These are phyloP conservation scores for Dreissena polymorpha DNA, from an alignment of 1,140 invertebrate species.

Conservation along the genomic window DNA sequence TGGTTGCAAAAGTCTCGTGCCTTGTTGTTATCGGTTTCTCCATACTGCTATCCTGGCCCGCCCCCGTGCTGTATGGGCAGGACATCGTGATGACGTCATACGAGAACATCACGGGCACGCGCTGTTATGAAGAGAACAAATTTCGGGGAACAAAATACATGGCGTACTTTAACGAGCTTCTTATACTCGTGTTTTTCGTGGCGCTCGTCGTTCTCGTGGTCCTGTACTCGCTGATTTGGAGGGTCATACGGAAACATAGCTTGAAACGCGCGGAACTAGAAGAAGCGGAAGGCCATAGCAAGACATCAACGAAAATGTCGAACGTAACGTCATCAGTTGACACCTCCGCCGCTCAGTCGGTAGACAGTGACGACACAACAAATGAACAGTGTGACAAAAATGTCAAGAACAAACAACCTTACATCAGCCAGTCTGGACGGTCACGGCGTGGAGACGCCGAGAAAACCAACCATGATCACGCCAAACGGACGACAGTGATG, in stretches of 20 bases:
- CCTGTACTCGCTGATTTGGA: slow-evolving; percentile 60
- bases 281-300: neutral
- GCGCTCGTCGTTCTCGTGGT: slow-evolving; percentile 56
- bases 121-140: slow-evolving; percentile 53
- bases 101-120: slow-evolving; percentile 20
- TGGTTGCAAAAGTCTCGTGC: slow-evolving; percentile 55
- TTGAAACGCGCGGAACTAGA: neutral
- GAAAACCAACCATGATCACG: slow-evolving; percentile 12
- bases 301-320: neutral
- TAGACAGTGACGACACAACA: too few relatives aligned
- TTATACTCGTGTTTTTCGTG: slow-evolving; percentile 47
- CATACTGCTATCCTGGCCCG: slow-evolving; percentile 62
- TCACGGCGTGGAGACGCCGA: neutral
- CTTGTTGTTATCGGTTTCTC: slow-evolving; percentile 45
- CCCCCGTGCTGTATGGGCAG: slow-evolving; percentile 58
- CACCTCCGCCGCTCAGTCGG: too few relatives aligned
- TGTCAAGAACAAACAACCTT: slow-evolving; percentile 21
- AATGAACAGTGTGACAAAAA: neutral
- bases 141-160: slow-evolving; percentile 31
- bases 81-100: slow-evolving; percentile 3
- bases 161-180: slow-evolving; percentile 45
- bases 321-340: too few relatives aligned
- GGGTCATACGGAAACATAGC: slow-evolving; percentile 56
- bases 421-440: neutral
- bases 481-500: slow-evolving; percentile 64